These are phyloP conservation scores for Ptilonorhynchus violaceus DNA, from an alignment of 2,113 vertebrate species.

Conservation along the genomic window DNA sequence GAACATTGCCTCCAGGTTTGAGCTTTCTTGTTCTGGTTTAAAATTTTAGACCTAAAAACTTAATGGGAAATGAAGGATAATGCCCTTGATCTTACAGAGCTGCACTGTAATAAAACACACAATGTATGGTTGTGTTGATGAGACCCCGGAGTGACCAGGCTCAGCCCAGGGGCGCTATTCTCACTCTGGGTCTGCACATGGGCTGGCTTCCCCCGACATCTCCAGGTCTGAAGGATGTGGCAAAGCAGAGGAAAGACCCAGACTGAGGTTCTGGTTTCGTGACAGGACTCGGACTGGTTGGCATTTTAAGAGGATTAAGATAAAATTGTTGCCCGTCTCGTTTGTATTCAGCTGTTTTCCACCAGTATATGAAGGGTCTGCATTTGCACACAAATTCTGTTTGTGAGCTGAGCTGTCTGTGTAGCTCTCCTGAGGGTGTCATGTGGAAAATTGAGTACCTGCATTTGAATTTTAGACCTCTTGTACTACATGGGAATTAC, in stretches of 20 bases:
- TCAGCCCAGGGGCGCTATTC: neutral
- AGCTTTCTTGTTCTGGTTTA: neutral
- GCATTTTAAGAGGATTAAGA: neutral
- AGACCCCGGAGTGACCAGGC: too few relatives aligned
- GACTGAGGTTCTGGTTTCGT: neutral
- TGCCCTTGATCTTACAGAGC: neutral
- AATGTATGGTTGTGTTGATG: rapidly evolving
- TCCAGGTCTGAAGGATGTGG: neutral
- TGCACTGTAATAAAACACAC: neutral
- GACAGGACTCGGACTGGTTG: neutral
- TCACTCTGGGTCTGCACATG: neutral
- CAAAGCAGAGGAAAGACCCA: neutral
- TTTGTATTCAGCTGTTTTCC: neutral
- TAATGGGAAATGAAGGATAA: neutral
- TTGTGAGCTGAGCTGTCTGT: neutral
- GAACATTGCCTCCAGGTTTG: neutral
- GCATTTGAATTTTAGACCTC: conserved; percentile 26
- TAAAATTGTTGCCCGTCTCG: neutral
- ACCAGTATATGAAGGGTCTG: neutral
- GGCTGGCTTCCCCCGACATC: neutral
- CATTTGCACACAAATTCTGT: conserved; percentile 13
- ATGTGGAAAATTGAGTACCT: neutral
- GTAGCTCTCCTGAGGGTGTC: neutral
- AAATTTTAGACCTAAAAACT: neutral
- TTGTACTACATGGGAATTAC: neutral